Base-by-base conservation (phyloP, 2,797 vertebrate genomes). In the Betta splendens region DNA sequence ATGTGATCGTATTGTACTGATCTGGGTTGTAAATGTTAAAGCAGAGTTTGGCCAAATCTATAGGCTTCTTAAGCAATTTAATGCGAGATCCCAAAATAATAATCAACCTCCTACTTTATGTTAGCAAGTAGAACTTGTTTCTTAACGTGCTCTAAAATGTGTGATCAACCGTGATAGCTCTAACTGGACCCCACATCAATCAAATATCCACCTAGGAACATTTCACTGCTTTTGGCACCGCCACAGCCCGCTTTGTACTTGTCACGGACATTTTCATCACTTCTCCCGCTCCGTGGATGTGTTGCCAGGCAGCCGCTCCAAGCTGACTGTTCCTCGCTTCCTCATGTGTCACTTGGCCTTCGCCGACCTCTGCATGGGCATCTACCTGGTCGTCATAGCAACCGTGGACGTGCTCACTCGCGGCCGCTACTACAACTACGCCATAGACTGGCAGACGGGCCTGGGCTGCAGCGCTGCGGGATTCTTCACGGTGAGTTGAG, bases 331-430 rank as follows among this genome's bases (percentile, higher is more conserved):
- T 2, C 96, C 98, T 8, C 93, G 94, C 37, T 99, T 98, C 79
- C 92, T 99, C 5, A 99, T 99, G 96, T 98, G 98, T 81, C 96
- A 99, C 68, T 87, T 99, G 39, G 95, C 97, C 16, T 97, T 99
- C 39, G 96, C 97, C 3, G 98, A 99, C 76, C 93, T 99, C 26
- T 98, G 95, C 87, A 99, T 95, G 84, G 98, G 97, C 37, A 83
- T 98, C 76, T 99, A 98, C 79, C 88, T 99, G 77, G 53, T 96
- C 9, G 87, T 97, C 21, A 96, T 99, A 28, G 98, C 96, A 2
- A 90, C 92, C 0, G 93, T 95, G 15, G 98, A 99, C 55, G 83
- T 94, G 43, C 86, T 92, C 63, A 98, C 95, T 3, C 93, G 90
- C 31, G 93, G 93, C 9, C 92, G 79, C 46, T 99, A 98, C 81